Evolutionary conservation across 2,888 invertebrate genomes (phyloP), one percentile per base, ranked within the genome.

Genomic region (Parnassius mnemosyne): DNA sequence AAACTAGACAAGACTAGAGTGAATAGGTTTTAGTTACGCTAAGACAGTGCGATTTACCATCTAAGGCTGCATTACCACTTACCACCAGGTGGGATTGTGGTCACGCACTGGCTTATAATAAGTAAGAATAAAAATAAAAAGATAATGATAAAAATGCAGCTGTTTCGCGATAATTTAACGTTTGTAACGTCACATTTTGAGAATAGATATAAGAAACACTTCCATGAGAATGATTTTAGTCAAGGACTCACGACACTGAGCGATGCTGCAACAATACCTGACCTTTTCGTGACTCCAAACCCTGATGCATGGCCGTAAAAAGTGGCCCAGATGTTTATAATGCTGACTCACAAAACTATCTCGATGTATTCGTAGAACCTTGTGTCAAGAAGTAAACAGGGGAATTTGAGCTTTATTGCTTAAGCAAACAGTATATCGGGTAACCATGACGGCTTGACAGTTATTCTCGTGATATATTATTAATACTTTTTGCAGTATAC

Each of bases 301-400:
- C 70, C 68, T 69, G 70, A 74, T 70, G 71, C 71, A 70, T 65
- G 71, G 57, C 70, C 64, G 69, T 70, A 72, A 75, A 75, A 74
- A 75, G 71, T 71, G 68, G 71, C 69, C 78, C 85, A 86, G 83
- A 80, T 86, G 83, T 78, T 81, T 80, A 79, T 76, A 78, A 68
- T 76, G 86, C 84, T 85, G 84, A 88, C 71, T 88, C 87, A 87
- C 76, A 71, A 73, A 70, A 69, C 69, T 68, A 65, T 67, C 68
- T 71, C 70, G 55, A 55, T 59, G 47, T 50, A 54, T 55, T 69
- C 68, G 68, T 69, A 71, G 67, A 65, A 71, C 70, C 71, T 71
- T 57, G 61, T 56, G 64, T 66, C 52, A 42, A n/a, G 13, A 52
- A 53, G 41, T 42, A 13, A 49, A n/a, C 43, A 41, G 7, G 52